Conservation (phyloP, 2,113 vertebrate species). For the Columbina picui region DNA sequence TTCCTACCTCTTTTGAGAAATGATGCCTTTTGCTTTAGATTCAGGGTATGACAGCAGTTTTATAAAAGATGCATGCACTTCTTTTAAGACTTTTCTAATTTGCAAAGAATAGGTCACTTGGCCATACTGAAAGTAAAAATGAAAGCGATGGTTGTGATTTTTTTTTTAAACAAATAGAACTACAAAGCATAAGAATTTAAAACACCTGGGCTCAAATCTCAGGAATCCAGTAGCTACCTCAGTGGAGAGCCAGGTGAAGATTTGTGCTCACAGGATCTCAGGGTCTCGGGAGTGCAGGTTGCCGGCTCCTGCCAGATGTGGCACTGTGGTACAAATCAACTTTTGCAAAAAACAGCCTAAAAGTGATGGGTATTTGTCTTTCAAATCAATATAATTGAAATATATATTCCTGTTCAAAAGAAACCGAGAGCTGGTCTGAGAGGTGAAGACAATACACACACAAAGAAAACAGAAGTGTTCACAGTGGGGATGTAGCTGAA, state of each 20-base stretch:
- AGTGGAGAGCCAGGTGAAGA: not conserved
- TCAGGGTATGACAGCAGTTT: not conserved
- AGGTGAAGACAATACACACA: not conserved
- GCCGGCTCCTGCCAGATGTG: not conserved
- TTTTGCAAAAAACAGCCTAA: not conserved
- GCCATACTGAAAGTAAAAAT: not conserved
- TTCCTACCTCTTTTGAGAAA: not conserved
- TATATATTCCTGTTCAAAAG: not conserved
- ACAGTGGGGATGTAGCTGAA: rapidly evolving
- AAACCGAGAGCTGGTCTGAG: not conserved
- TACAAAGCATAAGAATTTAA: not conserved
- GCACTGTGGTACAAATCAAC: not conserved
- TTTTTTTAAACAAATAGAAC: not conserved
- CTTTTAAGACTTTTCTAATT: not conserved
- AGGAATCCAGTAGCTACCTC: not conserved
- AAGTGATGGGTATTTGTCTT: not conserved
- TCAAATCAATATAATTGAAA: not conserved
- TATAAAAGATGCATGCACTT: not conserved
- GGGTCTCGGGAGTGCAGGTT: not conserved
- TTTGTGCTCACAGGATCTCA: not conserved
- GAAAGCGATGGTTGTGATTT: not conserved
- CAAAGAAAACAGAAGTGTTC: not conserved
- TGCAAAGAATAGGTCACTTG: not conserved
- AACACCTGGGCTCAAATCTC: not conserved
- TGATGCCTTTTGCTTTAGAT: not conserved